Conservation (phyloP, 2,888 invertebrate genomes). For the Tanypteryx hageni region DNA sequence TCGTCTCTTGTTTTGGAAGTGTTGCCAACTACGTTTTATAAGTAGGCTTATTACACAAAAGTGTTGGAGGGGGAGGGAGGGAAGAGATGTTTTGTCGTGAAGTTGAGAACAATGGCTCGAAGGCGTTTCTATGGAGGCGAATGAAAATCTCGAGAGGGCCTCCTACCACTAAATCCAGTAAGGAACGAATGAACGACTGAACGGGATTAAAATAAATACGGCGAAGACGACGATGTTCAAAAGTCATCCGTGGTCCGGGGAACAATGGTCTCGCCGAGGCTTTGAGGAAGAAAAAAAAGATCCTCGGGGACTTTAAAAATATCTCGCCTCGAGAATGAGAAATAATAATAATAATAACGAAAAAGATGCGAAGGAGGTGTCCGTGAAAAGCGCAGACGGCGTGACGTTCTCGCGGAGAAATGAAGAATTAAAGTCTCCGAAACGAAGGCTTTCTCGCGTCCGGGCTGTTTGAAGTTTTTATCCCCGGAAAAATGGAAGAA, state of each 20-base stretch:
- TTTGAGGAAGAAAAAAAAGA: not conserved
- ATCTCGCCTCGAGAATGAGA: not conserved
- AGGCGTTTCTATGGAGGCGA: not conserved
- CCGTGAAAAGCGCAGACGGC: not conserved
- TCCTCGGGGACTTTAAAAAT: not conserved
- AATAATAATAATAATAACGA: not conserved
- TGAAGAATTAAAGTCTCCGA: not conserved
- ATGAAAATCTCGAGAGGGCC: not conserved
- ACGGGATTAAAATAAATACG: conserved; percentile 14
- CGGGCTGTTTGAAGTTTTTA: not conserved
- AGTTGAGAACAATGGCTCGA: not conserved
- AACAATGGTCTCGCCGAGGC: not conserved
- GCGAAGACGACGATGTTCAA: not conserved
- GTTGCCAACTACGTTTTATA: not conserved
- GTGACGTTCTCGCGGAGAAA: not conserved
- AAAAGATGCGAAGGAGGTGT: not conserved
- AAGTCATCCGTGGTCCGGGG: not conserved
- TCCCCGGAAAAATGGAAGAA: not conserved
- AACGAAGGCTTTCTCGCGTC: not conserved
- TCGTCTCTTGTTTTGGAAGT: not conserved
- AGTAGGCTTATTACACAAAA: not conserved
- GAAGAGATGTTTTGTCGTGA: not conserved
- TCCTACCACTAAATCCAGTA: not conserved
- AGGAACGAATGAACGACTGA: conserved; percentile 16
- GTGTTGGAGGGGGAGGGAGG: not conserved